Evolutionary conservation across 2,797 vertebrate genomes (phyloP), one percentile per base, ranked within the genome.

Genomic region (Muraenolepis orangiensis): DNA sequence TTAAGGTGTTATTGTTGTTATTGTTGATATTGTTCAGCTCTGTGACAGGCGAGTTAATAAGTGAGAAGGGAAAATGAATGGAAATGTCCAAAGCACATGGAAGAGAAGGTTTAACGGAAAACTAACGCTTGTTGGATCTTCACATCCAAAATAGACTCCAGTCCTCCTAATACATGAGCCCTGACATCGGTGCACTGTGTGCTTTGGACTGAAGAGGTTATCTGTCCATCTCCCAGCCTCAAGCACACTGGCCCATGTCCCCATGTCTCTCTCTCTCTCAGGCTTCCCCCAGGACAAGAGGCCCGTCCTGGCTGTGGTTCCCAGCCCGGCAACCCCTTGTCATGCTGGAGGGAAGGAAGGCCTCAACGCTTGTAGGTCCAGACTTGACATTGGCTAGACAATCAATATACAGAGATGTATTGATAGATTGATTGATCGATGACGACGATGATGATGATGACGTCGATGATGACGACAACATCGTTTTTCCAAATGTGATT

Each of bases 261-360:
- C 16, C n/a, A 5, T 57, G 51, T 64, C 57, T 26, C 5, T 51
- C 51, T 75, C 69, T 1, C 76, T 70, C 75, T 6, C 73, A 94
- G 93, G 84, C 23, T 95, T 93, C 76, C 93, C 94, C 72, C 93
- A 94, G 81, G 94, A 94, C 67, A 95, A 94, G 86, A 91, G 86
- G 74, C 93, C 93, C 0, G 29, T 93, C 31, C 85, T 93, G 2
- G 93, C 93, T 32, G 93, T 94, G 71, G 93, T 94, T 79, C 94
- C 94, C 73, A 94, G 93, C 85, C 92, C 93, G 1, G 93, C 92
- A 51, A 90, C 91, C 74, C 89, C 91, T 0, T 91, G 91, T 69
- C 87, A 87, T 77, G 88, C 91, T 13, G 88, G 87, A 2, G 89
- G 87, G 73, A 93, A 83, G 66, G 92, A 94, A 38, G 93, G 93